Base-by-base conservation (phyloP, 2,888 invertebrate genomes). In the Morpho achilles region DNA sequence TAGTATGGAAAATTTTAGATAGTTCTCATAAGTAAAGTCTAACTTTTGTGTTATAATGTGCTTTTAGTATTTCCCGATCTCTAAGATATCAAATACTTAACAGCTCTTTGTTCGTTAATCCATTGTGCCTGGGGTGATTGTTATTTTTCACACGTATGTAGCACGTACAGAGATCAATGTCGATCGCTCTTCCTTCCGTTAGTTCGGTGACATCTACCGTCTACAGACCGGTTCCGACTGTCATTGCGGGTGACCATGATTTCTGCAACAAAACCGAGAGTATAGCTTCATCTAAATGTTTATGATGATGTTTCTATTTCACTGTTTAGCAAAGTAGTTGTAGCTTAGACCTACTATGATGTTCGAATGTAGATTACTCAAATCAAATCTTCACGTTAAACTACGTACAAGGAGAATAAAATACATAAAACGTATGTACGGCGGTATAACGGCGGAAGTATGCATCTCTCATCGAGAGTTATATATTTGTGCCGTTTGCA, bases 161-260 rank as follows among this genome's bases (percentile, higher is more conserved):
- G 52, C 55, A 56, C 65, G 64, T 66, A 61, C 50, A 49, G 53
- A 61, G 60, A 68, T 66, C 66, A 69, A 68, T 67, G 67, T 44
- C 67, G 63, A 67, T 68, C 69, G 57, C 56, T 73, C 78, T 86
- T 87, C 87, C 87, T 87, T 86, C 87, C 87, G 85, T 84, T 86
- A 82, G 74, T 66, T 76, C 67, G 70, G 69, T 67, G 67, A 72
- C 71, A 71, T 66, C 68, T 63, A 62, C 64, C 65, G 60, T 58
- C 61, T 62, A 57, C 62, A 55, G 64, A 74, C 73, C 73, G 67
- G 73, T 74, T 71, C 73, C 63, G 74, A 81, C 78, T 76, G 74
- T 75, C 75, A 47, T 54, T 73, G 68, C 71, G 67, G 69, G 75
- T 73, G 66, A 71, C 53, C 56, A 60, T 57, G 40, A 22, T 60